These are phyloP conservation scores for Pantala flavescens DNA, from an alignment of 1,140 invertebrate genomes.

Conservation along the genomic window DNA sequence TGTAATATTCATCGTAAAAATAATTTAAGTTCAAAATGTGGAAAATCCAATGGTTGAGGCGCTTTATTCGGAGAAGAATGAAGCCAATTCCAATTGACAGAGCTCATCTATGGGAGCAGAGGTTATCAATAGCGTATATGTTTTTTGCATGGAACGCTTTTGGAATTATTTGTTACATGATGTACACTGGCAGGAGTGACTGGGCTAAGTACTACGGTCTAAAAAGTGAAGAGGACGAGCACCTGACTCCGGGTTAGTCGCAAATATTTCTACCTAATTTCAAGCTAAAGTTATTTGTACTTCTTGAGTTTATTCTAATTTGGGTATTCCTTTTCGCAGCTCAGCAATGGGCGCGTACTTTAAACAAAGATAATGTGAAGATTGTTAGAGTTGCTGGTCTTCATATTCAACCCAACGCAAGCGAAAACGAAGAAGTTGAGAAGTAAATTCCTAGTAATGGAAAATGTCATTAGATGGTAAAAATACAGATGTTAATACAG, in stretches of 20 bases:
- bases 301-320: background rate
- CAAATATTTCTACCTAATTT: background rate
- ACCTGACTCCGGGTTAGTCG: conserved; percentile 39
- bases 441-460: too few species aligned
- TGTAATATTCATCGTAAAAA: too few species aligned
- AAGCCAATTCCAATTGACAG: conserved; percentile 44
- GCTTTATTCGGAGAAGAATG: conserved; percentile 44
- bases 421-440: too few species aligned
- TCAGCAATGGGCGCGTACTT: conserved; percentile 37
- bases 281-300: background rate
- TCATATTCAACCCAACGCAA: too few species aligned
- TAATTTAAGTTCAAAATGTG: conserved; percentile 22
- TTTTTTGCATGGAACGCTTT: conserved; percentile 53
- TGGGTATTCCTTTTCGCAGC: conserved; percentile 22
- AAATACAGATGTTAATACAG: too few species aligned
- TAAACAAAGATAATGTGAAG: conserved; percentile 43
- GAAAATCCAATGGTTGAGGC: conserved; percentile 37
- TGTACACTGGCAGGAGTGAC: conserved; percentile 45
- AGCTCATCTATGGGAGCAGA: conserved; percentile 45
- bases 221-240: conserved; percentile 44
- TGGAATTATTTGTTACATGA: conserved; percentile 44
- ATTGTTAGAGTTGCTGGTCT: conserved; percentile 38
- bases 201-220: conserved; percentile 51
- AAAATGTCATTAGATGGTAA: too few species aligned
- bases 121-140: conserved; percentile 46